Evolutionary conservation across 2,888 invertebrate species (phyloP), one percentile per base, ranked within the genome.

Genomic region (Stomorhina lunata): DNA sequence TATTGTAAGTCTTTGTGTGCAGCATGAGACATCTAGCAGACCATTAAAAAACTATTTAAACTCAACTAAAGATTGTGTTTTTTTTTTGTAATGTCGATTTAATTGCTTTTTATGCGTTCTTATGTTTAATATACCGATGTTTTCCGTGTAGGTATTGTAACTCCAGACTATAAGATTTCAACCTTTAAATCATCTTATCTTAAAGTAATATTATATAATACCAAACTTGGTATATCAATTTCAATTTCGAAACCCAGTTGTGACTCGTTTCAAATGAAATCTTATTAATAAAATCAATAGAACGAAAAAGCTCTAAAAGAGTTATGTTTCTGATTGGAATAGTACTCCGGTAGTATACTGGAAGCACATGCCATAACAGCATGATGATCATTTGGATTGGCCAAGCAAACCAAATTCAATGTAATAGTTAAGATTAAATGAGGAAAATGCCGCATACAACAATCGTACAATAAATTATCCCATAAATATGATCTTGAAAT

Each of bases 11-110:
- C 99, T 81, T 96, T 94, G 89, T 98, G 98, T 93, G 97, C 95
- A 0, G 98, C 97, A 86, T 97, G 98, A 0, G 99, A 99, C 93
- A 98, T 98, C 99, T 99, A 99, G 92, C 99, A 99, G 4, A 90
- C 87, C 12, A 91, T 90, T 92, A 96, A 95, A 84, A 96, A 93
- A 85, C 96, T 95, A 87, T 98, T 98, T 66, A 99, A 92, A 0
- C 96, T 96, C 86, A 98, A 93, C 3, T 96, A 95, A 6, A 98
- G 92, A 88, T 97, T 94, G 34, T n/a, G n/a, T n/a, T n/a, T 98
- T 94, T 87, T 95, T 95, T 85, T 96, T 95, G 89, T 96, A 97
- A 91, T 99, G 99, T 0, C 99, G 93, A 85, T 97, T 98, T 2
- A 99, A 93, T 86, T 98, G 98, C 83, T 95, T 95, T 90, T 98